Evolutionary conservation across 92 coral and sea anemone genomes (phyloP), one percentile per base, ranked within the genome.

Genomic region (Hydrozoanthus gracilis): DNA sequence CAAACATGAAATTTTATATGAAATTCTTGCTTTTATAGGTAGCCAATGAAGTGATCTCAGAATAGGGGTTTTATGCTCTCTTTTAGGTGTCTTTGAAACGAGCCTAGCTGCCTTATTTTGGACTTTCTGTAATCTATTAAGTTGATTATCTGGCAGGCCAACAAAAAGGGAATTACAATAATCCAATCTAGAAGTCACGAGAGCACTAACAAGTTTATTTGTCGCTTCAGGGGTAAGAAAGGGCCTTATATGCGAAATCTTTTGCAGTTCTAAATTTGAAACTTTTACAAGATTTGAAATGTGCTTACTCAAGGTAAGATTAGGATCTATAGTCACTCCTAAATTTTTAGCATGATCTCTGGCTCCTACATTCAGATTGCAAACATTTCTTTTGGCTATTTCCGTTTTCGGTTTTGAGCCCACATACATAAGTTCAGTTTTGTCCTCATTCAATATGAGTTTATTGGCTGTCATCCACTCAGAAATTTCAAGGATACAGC

Each of bases 121-220:
- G 71, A 66, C 35, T 66, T 66, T 66, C 71, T 66, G 71, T 66
- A 66, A 8, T 66, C 18, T 66, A 66, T 66, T 66, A 66, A 66
- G 71, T 66, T 66, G 71, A 66, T 66, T 66, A 66, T 66, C 9
- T 66, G 71, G 71, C 35, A 66, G 71, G 71, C 71, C 71, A 66
- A 66, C 6, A 66, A 66, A 66, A 66, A 66, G 71, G 71, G 71
- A 66, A 8, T 66, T 66, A 66, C 71, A 66, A 66, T 66, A 66
- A 66, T 66, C 9, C 71, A 66, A 66, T 66, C 71, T 66, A 2
- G 71, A 66, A 15, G 71, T 66, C 71, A 66, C 71, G 71, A 66
- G 71, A 66, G 71, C 71, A 66, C 71, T 15, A 66, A 66, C 71
- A 66, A 66, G 71, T 66, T 66, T 66, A 66, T 66, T 66, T 66